These are phyloP conservation scores for Campoplex capitator DNA, from an alignment of 2,888 invertebrate genomes.

Conservation along the genomic window DNA sequence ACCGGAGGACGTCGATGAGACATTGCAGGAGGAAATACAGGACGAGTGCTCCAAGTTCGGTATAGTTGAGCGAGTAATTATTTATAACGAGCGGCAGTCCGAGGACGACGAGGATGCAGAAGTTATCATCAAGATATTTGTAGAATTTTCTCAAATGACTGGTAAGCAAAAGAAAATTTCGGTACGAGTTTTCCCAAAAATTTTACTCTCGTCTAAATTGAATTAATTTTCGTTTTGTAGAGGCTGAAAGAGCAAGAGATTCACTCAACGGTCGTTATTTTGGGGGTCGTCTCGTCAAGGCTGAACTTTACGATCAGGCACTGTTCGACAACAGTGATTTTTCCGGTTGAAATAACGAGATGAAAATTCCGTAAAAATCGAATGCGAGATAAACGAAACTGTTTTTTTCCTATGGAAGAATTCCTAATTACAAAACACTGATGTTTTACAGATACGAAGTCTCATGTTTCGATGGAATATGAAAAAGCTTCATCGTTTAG, in stretches of 20 bases:
- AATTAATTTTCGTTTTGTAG: slow-evolving; percentile 84
- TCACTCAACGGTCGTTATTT: slow-evolving; percentile 97
- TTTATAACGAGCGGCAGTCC: slow-evolving; percentile 98
- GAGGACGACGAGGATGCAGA: slow-evolving; percentile 95
- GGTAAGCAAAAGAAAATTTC: slow-evolving; percentile 85
- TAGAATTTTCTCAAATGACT: slow-evolving; percentile 93
- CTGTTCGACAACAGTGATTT: slow-evolving; percentile 98
- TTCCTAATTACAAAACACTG: slow-evolving; percentile 46
- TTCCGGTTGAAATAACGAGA: slow-evolving; percentile 88
- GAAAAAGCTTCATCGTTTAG: slow-evolving; percentile 1
- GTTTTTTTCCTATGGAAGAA: slow-evolving; percentile 77
- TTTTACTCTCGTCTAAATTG: slow-evolving; percentile 58
- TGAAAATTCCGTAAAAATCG: slow-evolving; percentile 36
- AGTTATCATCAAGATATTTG: slow-evolving; percentile 98
- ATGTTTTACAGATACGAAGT: slow-evolving; percentile 44
- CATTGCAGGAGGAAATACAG: slow-evolving; percentile 97
- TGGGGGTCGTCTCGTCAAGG: slow-evolving; percentile 96
- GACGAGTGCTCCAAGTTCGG: slow-evolving; percentile 98
- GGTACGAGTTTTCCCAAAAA: slow-evolving; percentile 24
- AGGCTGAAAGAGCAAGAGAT: slow-evolving; percentile 93
- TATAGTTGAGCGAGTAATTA: slow-evolving; percentile 95
- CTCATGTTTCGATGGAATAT: slow-evolving; percentile 26
- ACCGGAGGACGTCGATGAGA: slow-evolving; percentile 97
- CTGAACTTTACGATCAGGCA: slow-evolving; percentile 97
- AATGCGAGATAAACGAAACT: slow-evolving; percentile 43